Percentiles rank a stretch among this genome's conserved stretches.
phyloP scores from a whole-genome alignment of 2,113 vertebrate genomes.

The Petrocephalus zakoni region DNA sequence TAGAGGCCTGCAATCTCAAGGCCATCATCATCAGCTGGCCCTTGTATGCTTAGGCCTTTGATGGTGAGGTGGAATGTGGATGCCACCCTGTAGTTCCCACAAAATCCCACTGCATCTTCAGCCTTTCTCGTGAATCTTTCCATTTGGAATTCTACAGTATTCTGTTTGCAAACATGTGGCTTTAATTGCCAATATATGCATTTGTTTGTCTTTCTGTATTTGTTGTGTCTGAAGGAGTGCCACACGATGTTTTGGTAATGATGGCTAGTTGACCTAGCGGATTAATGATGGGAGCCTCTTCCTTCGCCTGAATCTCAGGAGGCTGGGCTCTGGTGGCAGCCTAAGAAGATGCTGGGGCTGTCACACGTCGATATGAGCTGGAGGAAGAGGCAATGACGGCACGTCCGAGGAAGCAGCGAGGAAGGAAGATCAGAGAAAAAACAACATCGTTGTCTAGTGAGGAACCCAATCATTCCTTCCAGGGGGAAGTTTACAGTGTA shows the following conservation, averaged over 20 bases:
- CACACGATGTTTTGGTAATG: background rate
- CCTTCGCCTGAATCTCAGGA: background rate
- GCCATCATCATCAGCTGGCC: background rate
- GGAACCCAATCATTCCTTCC: background rate
- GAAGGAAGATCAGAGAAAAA: background rate
- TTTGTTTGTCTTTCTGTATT: background rate
- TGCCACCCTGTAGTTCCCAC: background rate
- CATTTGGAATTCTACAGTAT: background rate
- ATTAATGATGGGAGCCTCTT: background rate
- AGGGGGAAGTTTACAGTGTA: constrained; percentile 31
- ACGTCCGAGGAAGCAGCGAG: background rate
- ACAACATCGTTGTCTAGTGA: background rate
- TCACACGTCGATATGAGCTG: background rate
- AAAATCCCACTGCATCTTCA: background rate
- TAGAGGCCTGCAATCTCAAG: background rate
- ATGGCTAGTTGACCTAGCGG: background rate
- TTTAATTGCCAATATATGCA: background rate
- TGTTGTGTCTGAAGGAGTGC: background rate
- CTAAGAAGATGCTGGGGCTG: background rate
- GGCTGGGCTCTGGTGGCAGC: background rate
- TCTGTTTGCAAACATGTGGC: background rate
- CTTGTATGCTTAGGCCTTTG: background rate
- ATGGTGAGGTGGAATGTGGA: background rate
- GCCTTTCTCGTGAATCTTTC: background rate
- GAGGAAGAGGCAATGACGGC: background rate